Percentiles rank a stretch among this genome's conserved stretches.
phyloP scores from a whole-genome alignment of 2,888 invertebrate species.

The Harmothoe impar region DNA sequence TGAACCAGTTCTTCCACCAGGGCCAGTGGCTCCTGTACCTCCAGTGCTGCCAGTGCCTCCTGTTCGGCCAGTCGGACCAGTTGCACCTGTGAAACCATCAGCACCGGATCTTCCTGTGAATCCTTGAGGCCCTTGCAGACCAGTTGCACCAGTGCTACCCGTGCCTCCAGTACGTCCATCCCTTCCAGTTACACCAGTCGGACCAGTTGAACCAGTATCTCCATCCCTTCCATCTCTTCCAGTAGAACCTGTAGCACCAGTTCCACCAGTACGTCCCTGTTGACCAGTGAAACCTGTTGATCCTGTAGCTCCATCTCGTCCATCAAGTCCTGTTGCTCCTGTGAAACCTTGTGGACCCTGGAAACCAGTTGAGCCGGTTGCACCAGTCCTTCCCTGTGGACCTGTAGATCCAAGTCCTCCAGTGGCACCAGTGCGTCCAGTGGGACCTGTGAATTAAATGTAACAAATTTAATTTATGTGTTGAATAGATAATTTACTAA shows the following conservation, averaged over 20 bases:
- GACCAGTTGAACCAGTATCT: conserved; percentile 86
- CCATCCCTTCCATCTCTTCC: conserved; percentile 86
- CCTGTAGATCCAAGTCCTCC: conserved; percentile 46
- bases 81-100: conserved; percentile 82
- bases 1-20: conserved; percentile 57
- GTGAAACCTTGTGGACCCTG: conserved; percentile 47
- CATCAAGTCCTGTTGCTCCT: conserved; percentile 65
- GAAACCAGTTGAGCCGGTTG: conserved; percentile 85
- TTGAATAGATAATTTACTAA: too few relatives aligned
- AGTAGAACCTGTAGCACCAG: conserved; percentile 77
- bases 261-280: conserved; percentile 85
- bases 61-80: conserved; percentile 49
- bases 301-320: conserved; percentile 62
- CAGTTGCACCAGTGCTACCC: conserved; percentile 68
- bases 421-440: conserved; percentile 63
- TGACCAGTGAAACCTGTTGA: conserved; percentile 51
- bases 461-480: neutral
- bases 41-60: conserved; percentile 64
- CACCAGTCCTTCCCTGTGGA: conserved; percentile 63
- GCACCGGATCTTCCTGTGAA: conserved; percentile 65
- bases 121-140: conserved; percentile 66
- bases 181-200: conserved; percentile 64
- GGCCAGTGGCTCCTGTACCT: conserved; percentile 60
- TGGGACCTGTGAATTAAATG: conserved; percentile 63
- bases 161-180: conserved; percentile 67